These are phyloP conservation scores for Smittia sp. DNA, from an alignment of 2,888 invertebrate genomes.

Conservation along the genomic window DNA sequence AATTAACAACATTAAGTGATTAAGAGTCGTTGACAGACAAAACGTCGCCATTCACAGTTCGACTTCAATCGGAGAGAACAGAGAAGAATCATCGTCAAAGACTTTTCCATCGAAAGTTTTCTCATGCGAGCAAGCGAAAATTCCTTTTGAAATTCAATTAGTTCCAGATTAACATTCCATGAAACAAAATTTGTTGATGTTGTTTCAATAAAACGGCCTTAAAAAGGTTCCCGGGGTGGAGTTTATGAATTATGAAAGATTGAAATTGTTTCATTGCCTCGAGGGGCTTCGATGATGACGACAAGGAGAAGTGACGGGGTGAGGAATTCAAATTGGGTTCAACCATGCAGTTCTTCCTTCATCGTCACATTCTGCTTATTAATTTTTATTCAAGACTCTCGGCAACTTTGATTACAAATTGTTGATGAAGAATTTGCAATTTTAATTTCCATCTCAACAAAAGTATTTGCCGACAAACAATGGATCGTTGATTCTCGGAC, in stretches of 20 bases:
- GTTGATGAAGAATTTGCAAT: not conserved
- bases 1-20: slow-evolving; percentile 28
- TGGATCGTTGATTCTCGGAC: not conserved
- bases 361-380: not conserved
- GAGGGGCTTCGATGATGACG: too few relatives aligned
- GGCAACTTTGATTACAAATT: not conserved
- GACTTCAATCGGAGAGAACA: not conserved
- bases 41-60: not conserved
- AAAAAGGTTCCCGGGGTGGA: not conserved
- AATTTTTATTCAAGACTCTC: not conserved
- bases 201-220: not conserved
- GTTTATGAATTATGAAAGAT: slow-evolving; percentile 23
- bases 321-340: slow-evolving; percentile 37
- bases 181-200: slow-evolving; percentile 9
- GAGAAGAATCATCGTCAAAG: not conserved
- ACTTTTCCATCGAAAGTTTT: not conserved
- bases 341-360: slow-evolving; percentile 27
- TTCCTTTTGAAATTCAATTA: slow-evolving; percentile 32
- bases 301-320: slow-evolving; percentile 31
- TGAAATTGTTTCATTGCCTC: slow-evolving; percentile 33
- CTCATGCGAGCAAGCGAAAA: not conserved
- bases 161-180: slow-evolving; percentile 37
- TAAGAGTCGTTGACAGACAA: not conserved
- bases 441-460: not conserved
- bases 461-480: not conserved